A percentile compares a stretch with the other conserved stretches of the same genome.
These are phyloP conservation scores for Coelopa frigida DNA, from an alignment of 1,140 invertebrate species.

Conservation along the genomic window DNA sequence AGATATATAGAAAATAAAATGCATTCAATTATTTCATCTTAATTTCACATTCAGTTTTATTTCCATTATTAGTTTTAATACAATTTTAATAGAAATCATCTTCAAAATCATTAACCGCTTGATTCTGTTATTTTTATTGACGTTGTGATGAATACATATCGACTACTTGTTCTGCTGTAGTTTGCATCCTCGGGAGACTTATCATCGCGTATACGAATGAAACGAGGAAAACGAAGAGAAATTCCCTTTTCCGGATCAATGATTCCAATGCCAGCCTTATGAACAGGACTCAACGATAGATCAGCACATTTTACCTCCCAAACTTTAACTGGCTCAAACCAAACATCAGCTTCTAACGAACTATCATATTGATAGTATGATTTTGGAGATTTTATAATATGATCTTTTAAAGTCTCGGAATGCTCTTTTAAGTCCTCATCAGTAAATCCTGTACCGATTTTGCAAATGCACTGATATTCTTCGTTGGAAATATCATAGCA, in stretches of 20 bases:
- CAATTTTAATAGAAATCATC: conserved; percentile 16
- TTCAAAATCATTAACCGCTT: conserved; percentile 47
- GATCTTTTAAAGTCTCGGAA: conserved; percentile 69
- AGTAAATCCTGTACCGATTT: conserved; percentile 94
- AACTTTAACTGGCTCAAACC: conserved; percentile 88
- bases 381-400: conserved; percentile 65
- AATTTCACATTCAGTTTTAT: too few relatives aligned
- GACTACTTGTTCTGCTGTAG: conserved; percentile 78
- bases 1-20: too few relatives aligned
- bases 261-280: conserved; percentile 82
- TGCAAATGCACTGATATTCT: conserved; percentile 74
- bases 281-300: conserved; percentile 91
- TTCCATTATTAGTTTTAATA: too few relatives aligned
- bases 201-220: conserved; percentile 86
- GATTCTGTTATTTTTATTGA: conserved; percentile 75
- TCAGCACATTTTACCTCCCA: conserved; percentile 99
- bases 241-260: conserved; percentile 91
- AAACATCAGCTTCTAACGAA: conserved; percentile 79
- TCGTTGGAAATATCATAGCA: conserved; percentile 92
- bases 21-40: too few relatives aligned
- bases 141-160: conserved; percentile 83
- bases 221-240: conserved; percentile 92
- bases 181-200: conserved; percentile 90
- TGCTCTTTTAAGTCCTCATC: conserved; percentile 83
- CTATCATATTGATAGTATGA: conserved; percentile 82